Percentiles rank a stretch among this genome's conserved stretches.
These are phyloP conservation scores for Bovichtus variegatus DNA, from an alignment of 2,797 vertebrate species.

Conservation along the genomic window DNA sequence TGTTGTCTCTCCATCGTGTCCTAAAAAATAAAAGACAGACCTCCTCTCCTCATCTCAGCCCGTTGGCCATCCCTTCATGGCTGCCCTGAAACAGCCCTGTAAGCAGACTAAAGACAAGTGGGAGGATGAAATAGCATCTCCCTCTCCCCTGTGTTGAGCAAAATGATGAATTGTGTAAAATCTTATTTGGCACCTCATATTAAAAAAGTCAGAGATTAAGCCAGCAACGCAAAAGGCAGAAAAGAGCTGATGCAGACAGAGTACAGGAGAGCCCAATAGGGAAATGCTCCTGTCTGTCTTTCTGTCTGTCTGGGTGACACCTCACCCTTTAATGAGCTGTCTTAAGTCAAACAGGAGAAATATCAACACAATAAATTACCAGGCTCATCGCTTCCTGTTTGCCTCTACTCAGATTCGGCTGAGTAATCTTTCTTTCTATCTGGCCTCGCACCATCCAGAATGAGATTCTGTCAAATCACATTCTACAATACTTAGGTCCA, in stretches of 20 bases:
- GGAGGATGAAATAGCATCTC: slow-evolving; percentile 71
- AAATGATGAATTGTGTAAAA: slow-evolving; percentile 84
- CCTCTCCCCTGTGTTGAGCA: slow-evolving; percentile 51
- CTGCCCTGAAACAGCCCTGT: slow-evolving; percentile 71
- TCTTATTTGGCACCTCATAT: slow-evolving; percentile 75
- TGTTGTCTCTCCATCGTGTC: background rate
- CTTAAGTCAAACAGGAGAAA: slow-evolving; percentile 76
- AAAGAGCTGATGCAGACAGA: slow-evolving; percentile 75
- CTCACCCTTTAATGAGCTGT: slow-evolving; percentile 77
- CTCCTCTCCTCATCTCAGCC: slow-evolving; percentile 29
- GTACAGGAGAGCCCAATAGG: slow-evolving; percentile 63
- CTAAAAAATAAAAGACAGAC: slow-evolving; percentile 7
- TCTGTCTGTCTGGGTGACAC: slow-evolving; percentile 67
- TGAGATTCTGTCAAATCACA: slow-evolving; percentile 77
- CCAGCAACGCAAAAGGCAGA: slow-evolving; percentile 56
- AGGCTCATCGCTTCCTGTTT: slow-evolving; percentile 72
- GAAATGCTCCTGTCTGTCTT: slow-evolving; percentile 59
- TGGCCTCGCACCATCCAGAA: slow-evolving; percentile 62
- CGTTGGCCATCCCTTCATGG: slow-evolving; percentile 43
- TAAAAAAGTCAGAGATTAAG: slow-evolving; percentile 72
- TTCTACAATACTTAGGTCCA: slow-evolving; percentile 45
- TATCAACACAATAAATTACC: slow-evolving; percentile 79
- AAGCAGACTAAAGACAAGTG: slow-evolving; percentile 77
- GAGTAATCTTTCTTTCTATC: slow-evolving; percentile 76
- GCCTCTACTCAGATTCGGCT: slow-evolving; percentile 68